These are phyloP conservation scores for Chrysogorgia sp. DNA, from an alignment of 92 coral and sea anemone species.

Conservation along the genomic window DNA sequence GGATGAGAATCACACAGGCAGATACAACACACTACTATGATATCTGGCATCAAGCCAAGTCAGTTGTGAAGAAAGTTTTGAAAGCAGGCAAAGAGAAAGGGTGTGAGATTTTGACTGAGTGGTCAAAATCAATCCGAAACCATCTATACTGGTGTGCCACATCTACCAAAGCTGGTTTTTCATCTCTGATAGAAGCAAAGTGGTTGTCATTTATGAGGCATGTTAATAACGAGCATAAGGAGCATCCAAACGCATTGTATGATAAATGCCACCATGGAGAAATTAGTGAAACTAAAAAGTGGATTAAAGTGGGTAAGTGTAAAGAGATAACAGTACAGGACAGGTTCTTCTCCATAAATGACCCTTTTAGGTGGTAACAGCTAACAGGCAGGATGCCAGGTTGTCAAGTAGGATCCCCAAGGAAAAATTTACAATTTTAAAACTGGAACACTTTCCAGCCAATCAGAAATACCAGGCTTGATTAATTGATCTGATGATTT, in stretches of 20 bases:
- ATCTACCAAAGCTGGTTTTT: too few species aligned
- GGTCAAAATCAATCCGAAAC: constrained; percentile 25
- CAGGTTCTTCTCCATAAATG: too few species aligned
- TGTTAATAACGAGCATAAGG: constrained; percentile 25
- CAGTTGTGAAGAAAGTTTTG: constrained; percentile 26
- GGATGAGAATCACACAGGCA: constrained; percentile 28
- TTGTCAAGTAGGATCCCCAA: too few species aligned
- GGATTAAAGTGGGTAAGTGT: constrained; percentile 48
- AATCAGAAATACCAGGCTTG: too few species aligned
- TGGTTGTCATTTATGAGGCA: constrained; percentile 48
- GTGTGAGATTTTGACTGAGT: constrained; percentile 17
- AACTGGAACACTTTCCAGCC: too few species aligned
- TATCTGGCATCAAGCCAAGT: constrained; percentile 51
- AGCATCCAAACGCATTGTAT: constrained; percentile 9
- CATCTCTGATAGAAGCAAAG: too few species aligned
- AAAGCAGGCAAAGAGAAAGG: constrained; percentile 45
- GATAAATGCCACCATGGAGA: constrained; percentile 44
- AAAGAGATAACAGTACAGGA: too few species aligned
- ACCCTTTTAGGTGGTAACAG: too few species aligned
- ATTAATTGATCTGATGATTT: too few species aligned
- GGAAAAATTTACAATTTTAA: too few species aligned
- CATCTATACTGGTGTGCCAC: constrained; percentile 49
- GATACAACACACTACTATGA: constrained; percentile 34
- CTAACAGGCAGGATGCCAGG: too few species aligned
- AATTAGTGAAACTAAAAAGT: constrained; percentile 9